Evolutionary conservation across 2,113 vertebrate species (phyloP).

Genomic region (Ranitomeya imitator): DNA sequence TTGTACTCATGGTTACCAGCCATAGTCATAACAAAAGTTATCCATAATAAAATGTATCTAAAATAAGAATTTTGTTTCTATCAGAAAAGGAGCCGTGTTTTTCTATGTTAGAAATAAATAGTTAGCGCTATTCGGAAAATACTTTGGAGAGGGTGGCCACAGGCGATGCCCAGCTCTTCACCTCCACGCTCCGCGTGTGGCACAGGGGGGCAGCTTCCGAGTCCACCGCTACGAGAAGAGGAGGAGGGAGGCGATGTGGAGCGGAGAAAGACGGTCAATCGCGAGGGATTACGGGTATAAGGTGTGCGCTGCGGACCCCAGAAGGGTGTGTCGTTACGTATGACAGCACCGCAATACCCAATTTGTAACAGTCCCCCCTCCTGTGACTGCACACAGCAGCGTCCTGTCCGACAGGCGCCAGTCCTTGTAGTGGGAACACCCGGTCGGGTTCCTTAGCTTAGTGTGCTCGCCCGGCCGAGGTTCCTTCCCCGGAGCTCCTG

Average conservation of each 20-base stretch:
- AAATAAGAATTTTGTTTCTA: conserved; percentile 73
- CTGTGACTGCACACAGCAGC: conserved; percentile 2
- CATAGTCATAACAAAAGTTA: conserved; percentile 81
- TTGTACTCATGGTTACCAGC: conserved; percentile 79
- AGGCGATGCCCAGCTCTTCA: conserved; percentile 25
- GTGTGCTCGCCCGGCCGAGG: conserved; percentile 35
- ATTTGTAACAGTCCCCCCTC: not conserved
- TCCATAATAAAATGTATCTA: conserved; percentile 79
- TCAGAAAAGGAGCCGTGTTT: conserved; percentile 65
- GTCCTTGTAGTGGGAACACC: conserved; percentile 27
- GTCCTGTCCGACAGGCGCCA: conserved; percentile 24
- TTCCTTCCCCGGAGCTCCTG: conserved; percentile 36
- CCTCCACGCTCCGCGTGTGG: conserved; percentile 44
- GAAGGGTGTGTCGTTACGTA: not conserved
- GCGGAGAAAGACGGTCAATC: not conserved
- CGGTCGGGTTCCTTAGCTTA: conserved; percentile 28
- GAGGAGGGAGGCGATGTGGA: conserved; percentile 20
- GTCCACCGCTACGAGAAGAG: conserved; percentile 64
- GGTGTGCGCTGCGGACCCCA: not conserved
- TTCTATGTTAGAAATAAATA: conserved; percentile 65
- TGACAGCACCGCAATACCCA: not conserved
- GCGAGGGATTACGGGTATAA: not conserved
- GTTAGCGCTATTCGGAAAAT: conserved; percentile 59
- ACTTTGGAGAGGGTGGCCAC: conserved; percentile 56
- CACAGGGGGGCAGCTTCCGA: conserved; percentile 52